phyloP scores from a whole-genome alignment of 2,888 invertebrate species.

The Tetragnatha montana region DNA sequence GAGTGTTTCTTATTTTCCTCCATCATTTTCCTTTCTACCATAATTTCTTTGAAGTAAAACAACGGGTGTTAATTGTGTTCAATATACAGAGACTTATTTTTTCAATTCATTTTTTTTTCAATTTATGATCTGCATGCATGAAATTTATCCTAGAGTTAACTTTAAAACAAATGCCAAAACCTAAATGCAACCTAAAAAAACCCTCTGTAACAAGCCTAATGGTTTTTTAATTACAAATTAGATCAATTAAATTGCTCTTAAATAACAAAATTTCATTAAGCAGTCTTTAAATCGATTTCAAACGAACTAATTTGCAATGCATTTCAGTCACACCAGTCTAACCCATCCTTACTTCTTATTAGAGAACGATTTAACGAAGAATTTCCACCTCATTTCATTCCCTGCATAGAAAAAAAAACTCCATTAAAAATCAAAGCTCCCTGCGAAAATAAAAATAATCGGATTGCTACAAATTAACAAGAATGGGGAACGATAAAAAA shows the following conservation, averaged over 20 bases:
- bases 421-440: not conserved
- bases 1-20: too few species aligned
- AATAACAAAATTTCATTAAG: not conserved
- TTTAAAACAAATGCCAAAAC: too few species aligned
- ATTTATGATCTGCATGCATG: not conserved
- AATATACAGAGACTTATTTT: too few species aligned
- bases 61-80: too few species aligned
- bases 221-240: too few species aligned
- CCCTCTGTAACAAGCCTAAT: too few species aligned
- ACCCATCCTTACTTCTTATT: not conserved
- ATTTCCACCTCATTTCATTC: not conserved
- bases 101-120: not conserved
- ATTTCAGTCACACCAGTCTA: not conserved
- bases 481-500: not conserved
- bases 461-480: constrained; percentile 44
- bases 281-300: not conserved
- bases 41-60: too few species aligned
- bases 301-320: not conserved
- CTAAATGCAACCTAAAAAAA: too few species aligned
- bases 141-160: not conserved
- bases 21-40: too few species aligned
- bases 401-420: not conserved
- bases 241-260: too few species aligned
- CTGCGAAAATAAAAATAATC: constrained; percentile 27
- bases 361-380: not conserved